Conservation (phyloP, 2,888 invertebrate species). For the Pollenia angustigena region DNA sequence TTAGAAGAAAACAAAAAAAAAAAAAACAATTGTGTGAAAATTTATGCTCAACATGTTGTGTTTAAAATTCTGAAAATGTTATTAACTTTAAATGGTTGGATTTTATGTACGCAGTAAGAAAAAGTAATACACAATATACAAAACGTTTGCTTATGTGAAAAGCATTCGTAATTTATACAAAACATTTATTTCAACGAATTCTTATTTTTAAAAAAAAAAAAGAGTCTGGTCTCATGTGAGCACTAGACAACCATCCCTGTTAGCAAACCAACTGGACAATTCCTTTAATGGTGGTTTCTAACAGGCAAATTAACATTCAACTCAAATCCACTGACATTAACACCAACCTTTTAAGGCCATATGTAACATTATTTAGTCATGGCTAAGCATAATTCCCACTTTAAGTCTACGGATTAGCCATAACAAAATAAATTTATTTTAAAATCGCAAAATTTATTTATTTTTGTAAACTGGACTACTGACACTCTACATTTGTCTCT, state of each 20-base stretch:
- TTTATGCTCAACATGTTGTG: slow-evolving; percentile 48
- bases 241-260: not conserved
- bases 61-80: slow-evolving; percentile 52
- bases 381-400: slow-evolving; percentile 7
- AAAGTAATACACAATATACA: not conserved
- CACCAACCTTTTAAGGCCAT: slow-evolving; percentile 39
- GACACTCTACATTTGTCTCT: not conserved
- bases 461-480: not conserved
- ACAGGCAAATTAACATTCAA: slow-evolving; percentile 15
- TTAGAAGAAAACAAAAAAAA: not conserved
- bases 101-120: not conserved
- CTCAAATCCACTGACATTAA: slow-evolving; percentile 7
- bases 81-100: slow-evolving; percentile 37
- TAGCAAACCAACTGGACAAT: not conserved
- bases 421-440: not conserved
- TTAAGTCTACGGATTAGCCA: slow-evolving; percentile 7
- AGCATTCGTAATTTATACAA: not conserved
- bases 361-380: slow-evolving; percentile 37
- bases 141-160: not conserved
- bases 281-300: not conserved
- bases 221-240: not conserved
- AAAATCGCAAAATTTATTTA: no score
- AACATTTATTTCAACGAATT: not conserved
- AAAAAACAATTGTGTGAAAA: slow-evolving; percentile 58
- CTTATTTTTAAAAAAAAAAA: not conserved